Percentiles rank a stretch among this genome's conserved stretches.
Conservation (phyloP, 2,113 vertebrate genomes). For the Ahaetulla prasina region DNA sequence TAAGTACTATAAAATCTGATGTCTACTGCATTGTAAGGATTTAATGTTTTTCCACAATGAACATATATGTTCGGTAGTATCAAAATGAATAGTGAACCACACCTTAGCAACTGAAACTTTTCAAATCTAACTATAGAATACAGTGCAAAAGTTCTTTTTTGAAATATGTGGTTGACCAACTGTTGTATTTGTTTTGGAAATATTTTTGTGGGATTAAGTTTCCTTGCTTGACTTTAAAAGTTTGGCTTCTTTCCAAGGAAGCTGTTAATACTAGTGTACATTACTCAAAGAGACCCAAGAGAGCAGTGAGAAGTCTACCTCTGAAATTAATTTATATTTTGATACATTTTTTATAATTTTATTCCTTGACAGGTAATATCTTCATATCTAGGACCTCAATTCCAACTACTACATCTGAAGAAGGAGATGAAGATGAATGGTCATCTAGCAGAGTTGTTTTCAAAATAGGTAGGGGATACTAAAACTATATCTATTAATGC, state of each 20-base stretch:
- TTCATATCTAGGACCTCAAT: conserved; percentile 89
- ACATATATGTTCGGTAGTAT: conserved; percentile 20
- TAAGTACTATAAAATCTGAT: conserved; percentile 68
- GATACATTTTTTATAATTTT: neutral
- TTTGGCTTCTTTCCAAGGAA: conserved; percentile 43
- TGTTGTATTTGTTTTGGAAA: conserved; percentile 49
- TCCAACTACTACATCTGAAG: conserved; percentile 73
- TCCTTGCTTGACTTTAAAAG: conserved; percentile 21
- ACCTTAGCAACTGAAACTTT: conserved; percentile 51
- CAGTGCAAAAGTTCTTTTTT: conserved; percentile 40
- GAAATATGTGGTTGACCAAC: conserved; percentile 39
- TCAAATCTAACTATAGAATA: conserved; percentile 29
- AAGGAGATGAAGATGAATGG: conserved; percentile 88
- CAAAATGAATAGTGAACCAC: conserved; percentile 45
- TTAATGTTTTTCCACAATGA: conserved; percentile 13
- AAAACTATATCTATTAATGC: neutral
- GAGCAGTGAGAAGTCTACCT: neutral
- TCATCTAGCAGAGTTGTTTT: conserved; percentile 81
- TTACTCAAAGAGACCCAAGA: neutral
- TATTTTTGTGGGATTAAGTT: conserved; percentile 35
- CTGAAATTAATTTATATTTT: conserved; percentile 15
- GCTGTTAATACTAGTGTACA: neutral
- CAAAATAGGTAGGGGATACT: conserved; percentile 85
- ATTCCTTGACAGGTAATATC: conserved; percentile 84
- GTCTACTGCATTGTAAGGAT: conserved; percentile 3